Conservation (phyloP, 2,113 vertebrate species). For the Pedionomus torquatus region DNA sequence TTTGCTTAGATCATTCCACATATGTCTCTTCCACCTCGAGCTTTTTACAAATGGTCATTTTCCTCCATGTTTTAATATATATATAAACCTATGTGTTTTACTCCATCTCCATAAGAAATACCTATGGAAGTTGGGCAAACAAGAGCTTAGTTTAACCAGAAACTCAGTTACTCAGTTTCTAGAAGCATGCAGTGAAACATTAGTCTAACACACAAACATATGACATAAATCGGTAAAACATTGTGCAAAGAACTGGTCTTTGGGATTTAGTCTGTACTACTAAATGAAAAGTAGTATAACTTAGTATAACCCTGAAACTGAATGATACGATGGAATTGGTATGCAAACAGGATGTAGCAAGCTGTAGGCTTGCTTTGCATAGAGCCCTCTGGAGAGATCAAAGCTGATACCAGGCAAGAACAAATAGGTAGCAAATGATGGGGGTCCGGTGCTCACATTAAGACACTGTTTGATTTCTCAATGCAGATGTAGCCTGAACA, state of each 20-base stretch:
- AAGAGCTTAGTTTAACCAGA: background rate
- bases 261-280: background rate
- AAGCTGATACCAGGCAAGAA: background rate
- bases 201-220: background rate
- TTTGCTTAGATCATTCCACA: background rate
- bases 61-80: background rate
- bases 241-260: background rate
- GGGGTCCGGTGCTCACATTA: background rate
- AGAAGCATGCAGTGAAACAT: background rate
- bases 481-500: background rate
- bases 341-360: background rate
- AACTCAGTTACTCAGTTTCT: background rate
- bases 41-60: background rate
- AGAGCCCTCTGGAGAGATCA: background rate
- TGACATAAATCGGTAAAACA: background rate
- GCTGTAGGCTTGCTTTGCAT: background rate
- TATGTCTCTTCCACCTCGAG: background rate
- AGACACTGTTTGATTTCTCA: background rate
- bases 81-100: background rate
- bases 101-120: background rate
- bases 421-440: background rate
- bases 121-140: background rate
- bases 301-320: rapidly evolving
- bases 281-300: background rate
- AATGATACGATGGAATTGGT: background rate